phyloP scores from a whole-genome alignment of 2,888 invertebrate species.

The Antitype chi region DNA sequence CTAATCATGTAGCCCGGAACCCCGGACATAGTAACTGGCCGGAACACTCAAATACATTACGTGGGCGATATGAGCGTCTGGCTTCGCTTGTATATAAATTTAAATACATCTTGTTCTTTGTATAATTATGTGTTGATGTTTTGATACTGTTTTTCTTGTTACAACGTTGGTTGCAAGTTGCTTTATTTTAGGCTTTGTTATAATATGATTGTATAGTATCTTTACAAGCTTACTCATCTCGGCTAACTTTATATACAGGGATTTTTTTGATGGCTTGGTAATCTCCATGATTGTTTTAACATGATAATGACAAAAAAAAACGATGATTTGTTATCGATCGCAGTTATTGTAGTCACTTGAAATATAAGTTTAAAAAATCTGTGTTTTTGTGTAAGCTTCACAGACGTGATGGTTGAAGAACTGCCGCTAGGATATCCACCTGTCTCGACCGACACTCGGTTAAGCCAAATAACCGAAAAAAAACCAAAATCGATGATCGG shows the following conservation, averaged over 20 bases:
- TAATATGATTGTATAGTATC: background rate
- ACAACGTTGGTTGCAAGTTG: background rate
- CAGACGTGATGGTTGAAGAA: too few species aligned
- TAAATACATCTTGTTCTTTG: constrained; percentile 35
- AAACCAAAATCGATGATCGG: too few species aligned
- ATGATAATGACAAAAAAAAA: too few species aligned
- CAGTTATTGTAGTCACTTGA: too few species aligned
- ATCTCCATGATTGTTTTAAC: too few species aligned
- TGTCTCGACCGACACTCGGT: too few species aligned
- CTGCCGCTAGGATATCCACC: too few species aligned
- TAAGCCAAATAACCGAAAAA: too few species aligned
- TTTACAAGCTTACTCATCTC: background rate
- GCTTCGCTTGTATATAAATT: constrained; percentile 43
- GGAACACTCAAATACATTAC: constrained; percentile 75
- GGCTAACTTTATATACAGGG: background rate
- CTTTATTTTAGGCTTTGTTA: background rate
- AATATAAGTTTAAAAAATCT: too few species aligned
- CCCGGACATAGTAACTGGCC: constrained; percentile 69
- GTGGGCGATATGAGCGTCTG: constrained; percentile 62
- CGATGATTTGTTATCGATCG: too few species aligned
- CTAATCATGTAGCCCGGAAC: constrained; percentile 70
- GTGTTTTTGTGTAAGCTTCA: too few species aligned
- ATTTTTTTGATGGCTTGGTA: too few species aligned
- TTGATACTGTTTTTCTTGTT: constrained; percentile 1
- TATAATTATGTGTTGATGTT: constrained; percentile 24